Base-by-base conservation (phyloP, 2,797 vertebrate genomes). In the Malacoraja senta region DNA sequence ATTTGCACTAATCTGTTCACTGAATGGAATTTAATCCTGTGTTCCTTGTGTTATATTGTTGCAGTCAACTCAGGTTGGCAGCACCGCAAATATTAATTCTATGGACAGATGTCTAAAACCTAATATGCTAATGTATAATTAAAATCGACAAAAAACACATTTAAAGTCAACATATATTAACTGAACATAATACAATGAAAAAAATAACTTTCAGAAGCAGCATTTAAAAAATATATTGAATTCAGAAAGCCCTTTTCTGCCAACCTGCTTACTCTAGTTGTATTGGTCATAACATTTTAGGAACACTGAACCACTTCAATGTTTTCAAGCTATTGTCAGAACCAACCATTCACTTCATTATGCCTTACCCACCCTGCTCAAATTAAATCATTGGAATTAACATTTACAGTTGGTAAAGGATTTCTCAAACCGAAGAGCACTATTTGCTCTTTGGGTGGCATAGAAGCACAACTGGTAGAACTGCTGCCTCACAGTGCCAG, bases 101-200 rank as follows among this genome's bases (percentile, higher is more conserved):
- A 29, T 26, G 29, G 24, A 38, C 79, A 81, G 79, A 44, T 81
- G 79, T 83, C 10, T 83, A 3, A 12, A 83, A 58, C 80, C 21
- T 29, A 58, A 83, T 83, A 15, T 29, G 24, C 53, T 83, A 58
- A 61, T 29, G 53, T 10, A 12, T 53, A 58, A 83, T 83, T 58
- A 58, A 6, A 83, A 61, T 58, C 13, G 9, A 24, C 24, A 58
- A 58, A 53, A 83, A 58, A 83, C 44, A 58, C 80, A 83, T 9
- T 35, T 79, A 58, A 83, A 83, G 80, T 83, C 44, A 83, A 53
- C 80, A 83, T 58, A 61, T 83, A 84, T 61, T 84, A 83, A 58
- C 81, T 61, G 53, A 61, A 61, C 12, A 15, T 29, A 61, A 4
- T 61, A 6, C 24, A n/a, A n/a, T 84, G 81, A 84, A 29, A 13